Conservation (phyloP, 2,888 invertebrate species). For the Glyphotaelius pellucidus region DNA sequence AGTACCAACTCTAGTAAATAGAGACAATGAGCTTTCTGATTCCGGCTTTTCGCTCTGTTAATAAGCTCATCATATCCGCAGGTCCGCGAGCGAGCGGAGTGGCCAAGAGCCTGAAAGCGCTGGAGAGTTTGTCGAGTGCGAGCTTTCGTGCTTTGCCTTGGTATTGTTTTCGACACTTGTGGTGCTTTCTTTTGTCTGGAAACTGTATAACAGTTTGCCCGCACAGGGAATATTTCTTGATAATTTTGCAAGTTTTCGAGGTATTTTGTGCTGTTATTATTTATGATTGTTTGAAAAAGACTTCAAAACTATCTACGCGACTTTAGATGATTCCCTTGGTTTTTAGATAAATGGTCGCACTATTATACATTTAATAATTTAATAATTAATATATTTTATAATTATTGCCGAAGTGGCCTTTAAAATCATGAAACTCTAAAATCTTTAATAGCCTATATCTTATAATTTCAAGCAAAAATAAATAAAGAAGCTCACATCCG, state of each 20-base stretch:
- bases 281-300: not conserved
- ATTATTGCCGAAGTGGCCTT: too few relatives aligned
- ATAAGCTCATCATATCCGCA: slow-evolving; percentile 26
- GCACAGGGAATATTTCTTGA: not conserved
- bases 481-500: too few relatives aligned
- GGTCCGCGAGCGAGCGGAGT: not conserved
- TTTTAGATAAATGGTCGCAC: not conserved
- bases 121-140: slow-evolving; percentile 25
- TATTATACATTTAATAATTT: not conserved
- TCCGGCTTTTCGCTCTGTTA: slow-evolving; percentile 24
- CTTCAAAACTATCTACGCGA: not conserved
- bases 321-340: not conserved
- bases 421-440: too few relatives aligned
- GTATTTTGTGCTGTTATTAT: not conserved
- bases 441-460: too few relatives aligned
- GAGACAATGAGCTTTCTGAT: not conserved
- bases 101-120: slow-evolving; percentile 21
- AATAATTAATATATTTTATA: too few relatives aligned
- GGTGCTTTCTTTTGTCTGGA: slow-evolving; percentile 35
- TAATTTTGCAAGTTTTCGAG: not conserved
- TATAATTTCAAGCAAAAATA: too few relatives aligned
- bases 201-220: slow-evolving; percentile 29
- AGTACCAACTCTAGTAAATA: too few relatives aligned
- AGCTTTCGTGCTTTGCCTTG: slow-evolving; percentile 28
- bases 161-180: slow-evolving; percentile 37